A percentile compares a stretch with the other conserved stretches of the same genome.
Conservation (phyloP, 1,140 invertebrate species). For the Solen grandis region DNA sequence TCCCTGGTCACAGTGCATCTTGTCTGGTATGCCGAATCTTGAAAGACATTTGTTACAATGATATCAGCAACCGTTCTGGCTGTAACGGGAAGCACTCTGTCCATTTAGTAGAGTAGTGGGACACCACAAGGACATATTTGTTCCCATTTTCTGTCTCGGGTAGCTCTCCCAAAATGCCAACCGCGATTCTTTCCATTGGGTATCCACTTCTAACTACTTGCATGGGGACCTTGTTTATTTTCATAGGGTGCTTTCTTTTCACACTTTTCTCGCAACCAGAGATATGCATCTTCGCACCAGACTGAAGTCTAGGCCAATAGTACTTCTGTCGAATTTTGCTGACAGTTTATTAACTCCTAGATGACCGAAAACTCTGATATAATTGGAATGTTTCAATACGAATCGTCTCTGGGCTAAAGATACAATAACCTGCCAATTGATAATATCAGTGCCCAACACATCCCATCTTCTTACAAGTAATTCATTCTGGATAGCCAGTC, state of each 20-base stretch:
- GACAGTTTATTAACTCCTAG: not conserved
- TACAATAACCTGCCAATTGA: not conserved
- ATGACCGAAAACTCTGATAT: not conserved
- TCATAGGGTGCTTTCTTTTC: not conserved
- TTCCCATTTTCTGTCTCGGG: slow-evolving; percentile 41
- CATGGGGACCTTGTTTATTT: not conserved
- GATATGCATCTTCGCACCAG: not conserved
- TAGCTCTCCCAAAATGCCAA: slow-evolving; percentile 32
- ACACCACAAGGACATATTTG: no score
- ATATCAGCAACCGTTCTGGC: slow-evolving; percentile 74
- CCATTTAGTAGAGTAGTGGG: no score
- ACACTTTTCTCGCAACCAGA: not conserved
- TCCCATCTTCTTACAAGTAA: not conserved
- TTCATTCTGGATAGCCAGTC: not conserved
- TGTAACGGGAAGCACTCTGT: no score
- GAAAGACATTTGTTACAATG: slow-evolving; percentile 74
- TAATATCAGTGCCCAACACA: not conserved
- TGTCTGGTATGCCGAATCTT: slow-evolving; percentile 75
- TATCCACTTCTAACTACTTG: slow-evolving; percentile 8
- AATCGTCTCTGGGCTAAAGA: not conserved
- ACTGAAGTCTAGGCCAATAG: not conserved
- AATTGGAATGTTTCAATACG: not conserved
- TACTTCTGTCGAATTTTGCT: no score
- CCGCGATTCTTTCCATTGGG: no score
- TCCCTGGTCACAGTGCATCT: slow-evolving; percentile 77